Evolutionary conservation across 1,140 invertebrate genomes (phyloP).

Genomic region (Coptotermes formosanus): DNA sequence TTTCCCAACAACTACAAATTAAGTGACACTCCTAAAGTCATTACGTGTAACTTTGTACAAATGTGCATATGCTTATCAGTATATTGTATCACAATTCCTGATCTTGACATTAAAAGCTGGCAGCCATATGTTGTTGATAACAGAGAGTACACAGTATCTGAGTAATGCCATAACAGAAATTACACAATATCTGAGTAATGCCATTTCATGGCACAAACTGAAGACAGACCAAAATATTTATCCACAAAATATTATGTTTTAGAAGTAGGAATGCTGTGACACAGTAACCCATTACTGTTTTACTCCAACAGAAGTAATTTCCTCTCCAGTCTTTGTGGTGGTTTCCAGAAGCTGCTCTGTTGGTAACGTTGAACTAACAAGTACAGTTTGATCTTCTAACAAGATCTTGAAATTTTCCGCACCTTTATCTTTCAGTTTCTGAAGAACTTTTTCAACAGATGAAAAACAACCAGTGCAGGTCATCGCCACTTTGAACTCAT

Average conservation of each 20-base stretch:
- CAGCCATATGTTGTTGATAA: neutral
- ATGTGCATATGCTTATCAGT: neutral
- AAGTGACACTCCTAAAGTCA: too few species aligned
- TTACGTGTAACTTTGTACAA: too few species aligned
- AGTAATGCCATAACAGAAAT: neutral
- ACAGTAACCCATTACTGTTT: constrained; percentile 37
- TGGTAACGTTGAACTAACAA: constrained; percentile 62
- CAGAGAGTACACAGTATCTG: neutral
- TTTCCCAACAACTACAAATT: too few species aligned
- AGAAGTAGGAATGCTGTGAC: neutral
- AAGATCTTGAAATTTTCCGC: constrained; percentile 65
- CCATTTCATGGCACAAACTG: too few species aligned
- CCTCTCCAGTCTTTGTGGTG: constrained; percentile 75
- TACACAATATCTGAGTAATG: too few species aligned
- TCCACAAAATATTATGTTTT: neutral
- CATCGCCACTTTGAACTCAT: too few species aligned
- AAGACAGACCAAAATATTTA: too few species aligned
- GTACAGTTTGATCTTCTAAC: constrained; percentile 64
- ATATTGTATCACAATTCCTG: neutral
- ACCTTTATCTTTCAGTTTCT: constrained; percentile 49
- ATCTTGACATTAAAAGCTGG: neutral
- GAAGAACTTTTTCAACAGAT: too few species aligned
- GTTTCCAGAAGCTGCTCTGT: constrained; percentile 64
- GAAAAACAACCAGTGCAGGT: too few species aligned
- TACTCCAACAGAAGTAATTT: constrained; percentile 58